Percentiles rank a stretch among this genome's conserved stretches.
These are phyloP conservation scores for Pyrgilauda ruficollis DNA, from an alignment of 2,113 vertebrate genomes.

Conservation along the genomic window DNA sequence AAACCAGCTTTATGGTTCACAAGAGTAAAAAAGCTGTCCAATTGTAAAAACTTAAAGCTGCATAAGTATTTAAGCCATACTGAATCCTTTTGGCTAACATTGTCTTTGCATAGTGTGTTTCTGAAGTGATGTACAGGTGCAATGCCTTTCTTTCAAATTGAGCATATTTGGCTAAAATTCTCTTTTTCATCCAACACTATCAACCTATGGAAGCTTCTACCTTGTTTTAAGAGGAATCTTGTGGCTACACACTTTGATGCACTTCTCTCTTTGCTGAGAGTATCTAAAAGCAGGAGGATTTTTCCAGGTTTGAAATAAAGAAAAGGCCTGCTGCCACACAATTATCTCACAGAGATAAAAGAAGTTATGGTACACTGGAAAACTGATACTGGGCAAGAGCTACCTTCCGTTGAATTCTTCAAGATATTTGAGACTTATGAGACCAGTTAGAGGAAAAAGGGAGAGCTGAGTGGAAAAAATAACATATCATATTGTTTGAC, in stretches of 20 bases:
- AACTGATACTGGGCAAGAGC: neutral
- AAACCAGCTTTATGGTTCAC: neutral
- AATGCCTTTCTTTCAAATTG: neutral
- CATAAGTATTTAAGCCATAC: neutral
- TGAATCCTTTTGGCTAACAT: neutral
- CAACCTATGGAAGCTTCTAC: neutral
- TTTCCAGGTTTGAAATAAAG: neutral
- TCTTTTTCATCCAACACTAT: neutral
- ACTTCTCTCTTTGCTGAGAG: neutral
- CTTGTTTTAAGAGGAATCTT: neutral
- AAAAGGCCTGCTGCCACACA: neutral
- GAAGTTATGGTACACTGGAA: neutral
- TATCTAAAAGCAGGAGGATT: neutral
- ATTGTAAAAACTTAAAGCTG: neutral
- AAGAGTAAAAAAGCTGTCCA: neutral
- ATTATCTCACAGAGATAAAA: neutral
- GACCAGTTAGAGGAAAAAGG: neutral
- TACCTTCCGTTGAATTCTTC: neutral
- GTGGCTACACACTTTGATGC: neutral
- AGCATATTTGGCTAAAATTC: neutral
- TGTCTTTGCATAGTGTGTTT: neutral
- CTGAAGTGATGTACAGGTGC: neutral
- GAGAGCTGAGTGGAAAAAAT: neutral
- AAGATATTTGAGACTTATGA: neutral
- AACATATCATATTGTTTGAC: neutral